Conservation (phyloP, 2,113 vertebrate genomes). For the Myiagra hebetior region DNA sequence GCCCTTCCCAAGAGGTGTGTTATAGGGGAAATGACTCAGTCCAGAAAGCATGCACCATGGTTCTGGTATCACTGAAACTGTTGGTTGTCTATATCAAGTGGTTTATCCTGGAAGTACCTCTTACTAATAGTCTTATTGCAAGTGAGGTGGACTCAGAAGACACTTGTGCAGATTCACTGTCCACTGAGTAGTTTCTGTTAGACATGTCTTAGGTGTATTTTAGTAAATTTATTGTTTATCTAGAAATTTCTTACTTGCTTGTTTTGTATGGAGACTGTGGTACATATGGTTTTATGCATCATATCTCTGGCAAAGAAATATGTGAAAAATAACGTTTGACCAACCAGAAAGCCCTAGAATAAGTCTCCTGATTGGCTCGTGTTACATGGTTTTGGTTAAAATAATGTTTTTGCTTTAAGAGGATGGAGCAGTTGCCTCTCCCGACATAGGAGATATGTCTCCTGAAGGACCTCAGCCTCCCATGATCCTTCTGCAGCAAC, state of each 20-base stretch:
- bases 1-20: background rate
- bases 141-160: background rate
- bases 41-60: background rate
- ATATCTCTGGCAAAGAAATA: background rate
- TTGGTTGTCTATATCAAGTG: background rate
- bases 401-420: conserved; percentile 74
- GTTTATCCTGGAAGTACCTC: background rate
- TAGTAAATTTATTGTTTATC: background rate
- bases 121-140: background rate
- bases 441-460: conserved; percentile 91
- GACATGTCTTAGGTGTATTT: background rate
- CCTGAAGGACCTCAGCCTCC: conserved; percentile 95
- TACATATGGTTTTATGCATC: fast-evolving
- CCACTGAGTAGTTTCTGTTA: background rate
- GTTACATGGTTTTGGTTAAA: background rate
- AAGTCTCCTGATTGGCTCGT: background rate
- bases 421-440: conserved; percentile 83
- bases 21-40: background rate
- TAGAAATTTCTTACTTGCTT: background rate
- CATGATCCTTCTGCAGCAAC: conserved; percentile 92
- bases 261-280: background rate
- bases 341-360: background rate
- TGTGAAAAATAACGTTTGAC: background rate
- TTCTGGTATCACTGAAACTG: background rate
- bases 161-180: background rate